Percentiles rank a stretch among this genome's conserved stretches.
Conservation (phyloP, 2,888 invertebrate species). For the Phalera bucephala region DNA sequence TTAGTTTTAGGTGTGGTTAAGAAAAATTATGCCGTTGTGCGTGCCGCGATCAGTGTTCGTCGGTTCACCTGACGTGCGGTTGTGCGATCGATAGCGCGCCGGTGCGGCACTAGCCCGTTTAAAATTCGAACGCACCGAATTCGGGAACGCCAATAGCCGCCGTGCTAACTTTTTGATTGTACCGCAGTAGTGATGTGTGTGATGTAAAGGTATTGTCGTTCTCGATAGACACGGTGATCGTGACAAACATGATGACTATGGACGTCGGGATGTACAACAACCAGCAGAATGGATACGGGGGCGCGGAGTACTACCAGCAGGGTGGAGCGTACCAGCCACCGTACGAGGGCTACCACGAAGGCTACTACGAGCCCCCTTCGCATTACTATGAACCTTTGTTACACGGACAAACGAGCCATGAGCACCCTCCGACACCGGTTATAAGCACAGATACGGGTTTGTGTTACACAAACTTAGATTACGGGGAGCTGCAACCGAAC, state of each 20-base stretch:
- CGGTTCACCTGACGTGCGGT: conserved; percentile 67
- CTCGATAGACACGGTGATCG: conserved; percentile 63
- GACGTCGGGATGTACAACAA: conserved; percentile 91
- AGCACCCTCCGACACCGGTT: conserved; percentile 84
- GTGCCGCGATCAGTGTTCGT: conserved; percentile 64
- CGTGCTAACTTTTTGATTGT: conserved; percentile 28
- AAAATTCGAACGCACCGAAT: conserved; percentile 50
- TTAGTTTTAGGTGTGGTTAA: conserved; percentile 65
- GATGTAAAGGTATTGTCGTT: conserved; percentile 55
- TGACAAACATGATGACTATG: conserved; percentile 89
- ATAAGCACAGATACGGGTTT: conserved; percentile 93
- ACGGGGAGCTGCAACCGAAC: conserved; percentile 78
- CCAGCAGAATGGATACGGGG: conserved; percentile 82
- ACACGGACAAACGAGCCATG: conserved; percentile 66
- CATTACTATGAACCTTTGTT: conserved; percentile 80
- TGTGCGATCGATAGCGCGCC: conserved; percentile 59
- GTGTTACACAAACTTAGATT: conserved; percentile 95
- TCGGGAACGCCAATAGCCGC: conserved; percentile 47
- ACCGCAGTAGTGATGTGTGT: conserved; percentile 68
- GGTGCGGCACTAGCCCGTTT: conserved; percentile 47
- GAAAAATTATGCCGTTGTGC: conserved; percentile 54
- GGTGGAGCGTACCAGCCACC: conserved; percentile 69
- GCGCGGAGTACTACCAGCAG: conserved; percentile 80
- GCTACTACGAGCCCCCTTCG: conserved; percentile 72
- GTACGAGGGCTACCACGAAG: conserved; percentile 73